A percentile compares a stretch with the other conserved stretches of the same genome.
These are phyloP conservation scores for Synergus laeviventris DNA, from an alignment of 2,888 invertebrate species.

Conservation along the genomic window DNA sequence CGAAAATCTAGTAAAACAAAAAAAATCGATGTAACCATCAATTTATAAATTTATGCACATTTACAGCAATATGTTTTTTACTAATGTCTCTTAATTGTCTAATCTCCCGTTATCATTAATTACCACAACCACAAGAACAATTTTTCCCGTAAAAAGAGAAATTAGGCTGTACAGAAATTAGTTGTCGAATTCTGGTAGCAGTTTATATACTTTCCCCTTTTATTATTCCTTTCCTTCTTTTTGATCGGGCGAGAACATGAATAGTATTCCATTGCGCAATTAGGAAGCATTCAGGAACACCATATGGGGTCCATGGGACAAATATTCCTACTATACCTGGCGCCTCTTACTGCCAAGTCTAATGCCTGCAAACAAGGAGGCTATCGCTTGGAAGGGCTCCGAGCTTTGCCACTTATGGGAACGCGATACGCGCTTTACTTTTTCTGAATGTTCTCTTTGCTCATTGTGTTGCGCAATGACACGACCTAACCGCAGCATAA, in stretches of 20 bases:
- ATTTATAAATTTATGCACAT: not conserved
- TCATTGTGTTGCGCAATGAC: conserved; percentile 68
- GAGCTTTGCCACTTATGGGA: conserved; percentile 67
- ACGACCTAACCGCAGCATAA: conserved; percentile 56
- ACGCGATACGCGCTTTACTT: conserved; percentile 66
- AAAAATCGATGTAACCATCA: not conserved
- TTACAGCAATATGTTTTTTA: not conserved
- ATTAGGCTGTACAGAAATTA: not conserved
- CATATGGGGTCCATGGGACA: conserved; percentile 56
- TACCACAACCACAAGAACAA: not conserved
- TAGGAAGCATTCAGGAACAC: conserved; percentile 52
- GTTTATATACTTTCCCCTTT: not conserved
- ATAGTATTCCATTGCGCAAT: conserved; percentile 47
- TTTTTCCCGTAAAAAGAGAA: not conserved
- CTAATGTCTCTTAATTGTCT: not conserved
- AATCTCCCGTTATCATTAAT: not conserved
- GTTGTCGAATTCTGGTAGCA: conserved; percentile 23
- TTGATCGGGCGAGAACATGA: conserved; percentile 34
- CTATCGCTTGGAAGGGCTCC: conserved; percentile 50
- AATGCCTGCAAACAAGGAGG: conserved; percentile 50
- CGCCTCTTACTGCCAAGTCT: conserved; percentile 59
- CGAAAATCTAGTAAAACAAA: not conserved
- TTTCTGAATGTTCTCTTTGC: conserved; percentile 65
- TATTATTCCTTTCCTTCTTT: not conserved
- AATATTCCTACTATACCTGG: conserved; percentile 58